These are phyloP conservation scores for Rynchops niger DNA, from an alignment of 2,113 vertebrate species.

Conservation along the genomic window DNA sequence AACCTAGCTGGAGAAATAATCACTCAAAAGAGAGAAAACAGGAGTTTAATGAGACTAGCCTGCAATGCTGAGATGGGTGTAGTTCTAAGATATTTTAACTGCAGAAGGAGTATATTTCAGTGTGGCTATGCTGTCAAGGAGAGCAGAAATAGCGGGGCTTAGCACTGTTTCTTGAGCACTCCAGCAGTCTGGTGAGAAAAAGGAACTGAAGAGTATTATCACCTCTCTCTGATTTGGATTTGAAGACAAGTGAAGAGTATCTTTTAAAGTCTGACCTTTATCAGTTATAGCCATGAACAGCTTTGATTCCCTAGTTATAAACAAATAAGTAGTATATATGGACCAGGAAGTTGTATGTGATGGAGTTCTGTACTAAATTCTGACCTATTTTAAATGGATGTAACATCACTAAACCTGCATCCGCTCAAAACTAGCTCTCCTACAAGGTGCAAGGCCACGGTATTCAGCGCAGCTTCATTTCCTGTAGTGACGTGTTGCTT, in stretches of 20 bases:
- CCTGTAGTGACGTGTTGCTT: not conserved
- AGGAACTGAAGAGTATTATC: not conserved
- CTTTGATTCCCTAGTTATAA: conserved; percentile 6
- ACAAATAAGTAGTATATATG: not conserved
- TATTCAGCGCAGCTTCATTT: not conserved
- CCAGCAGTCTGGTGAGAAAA: not conserved
- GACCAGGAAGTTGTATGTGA: not conserved
- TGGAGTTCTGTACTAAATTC: not conserved
- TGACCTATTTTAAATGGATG: not conserved
- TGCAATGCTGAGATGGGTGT: not conserved
- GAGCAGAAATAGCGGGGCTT: not conserved
- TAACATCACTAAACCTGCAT: not conserved
- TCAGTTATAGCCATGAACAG: not conserved
- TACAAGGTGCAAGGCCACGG: not conserved
- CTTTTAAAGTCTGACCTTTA: not conserved
- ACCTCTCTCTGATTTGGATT: not conserved
- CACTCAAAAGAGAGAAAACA: not conserved
- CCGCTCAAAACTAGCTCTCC: not conserved
- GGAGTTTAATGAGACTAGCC: not conserved
- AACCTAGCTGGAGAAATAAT: not conserved
- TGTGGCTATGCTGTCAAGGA: not conserved
- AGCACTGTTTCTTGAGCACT: not conserved
- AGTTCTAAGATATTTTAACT: not conserved
- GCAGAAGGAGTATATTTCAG: not conserved
- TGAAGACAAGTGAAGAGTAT: not conserved